Base-by-base conservation (phyloP, 1,140 invertebrate species). In the Marisa cornuarietis region DNA sequence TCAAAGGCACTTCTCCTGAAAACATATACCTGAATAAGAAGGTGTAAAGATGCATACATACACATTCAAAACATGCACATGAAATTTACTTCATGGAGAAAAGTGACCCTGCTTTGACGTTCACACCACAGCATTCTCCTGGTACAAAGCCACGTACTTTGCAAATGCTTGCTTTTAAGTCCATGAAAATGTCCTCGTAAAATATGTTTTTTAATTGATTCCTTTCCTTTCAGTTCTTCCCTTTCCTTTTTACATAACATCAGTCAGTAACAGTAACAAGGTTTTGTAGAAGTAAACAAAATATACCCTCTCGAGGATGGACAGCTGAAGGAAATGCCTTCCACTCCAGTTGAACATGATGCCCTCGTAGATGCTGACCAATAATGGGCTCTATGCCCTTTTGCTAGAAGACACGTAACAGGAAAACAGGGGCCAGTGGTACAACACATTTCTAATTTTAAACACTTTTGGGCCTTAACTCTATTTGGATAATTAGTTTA, bases 1-100 rank as follows among this genome's bases (percentile, higher is more conserved):
- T 92, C 83, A 92, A 90, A 18, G 97, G 97, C 72, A 98, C 91
- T 52, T 95, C 93, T 0, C 96, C 96, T 84, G 65, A 68, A 31
- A 68, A 31, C 65, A 68, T 16, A 68, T 68, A 13, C 13, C n/a
- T n/a, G 13, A 68, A 42, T 42, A 42, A 42, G 31, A 2, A 42
- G 31, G 31, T 42, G 31, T 42, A 6, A 42, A 42, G 3, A 42
- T 42, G 31, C 31, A 42, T 42, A 42, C 31, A 42, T 42, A 42
- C 31, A 42, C 6, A 42, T 42, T 2, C 16, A 58, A 14, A 58
- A 58, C 54, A 58, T 0, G 16, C 16, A 58, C 11, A 18, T 18
- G 16, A 58, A 58, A 58, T 58, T 58, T 58, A 58, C 16, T 58
- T 6, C 16, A 18, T 8, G 8, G 11, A 58, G 54, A 11, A 58